These are phyloP conservation scores for Cynoglossus semilaevis DNA, from an alignment of 2,113 vertebrate species.

Conservation along the genomic window DNA sequence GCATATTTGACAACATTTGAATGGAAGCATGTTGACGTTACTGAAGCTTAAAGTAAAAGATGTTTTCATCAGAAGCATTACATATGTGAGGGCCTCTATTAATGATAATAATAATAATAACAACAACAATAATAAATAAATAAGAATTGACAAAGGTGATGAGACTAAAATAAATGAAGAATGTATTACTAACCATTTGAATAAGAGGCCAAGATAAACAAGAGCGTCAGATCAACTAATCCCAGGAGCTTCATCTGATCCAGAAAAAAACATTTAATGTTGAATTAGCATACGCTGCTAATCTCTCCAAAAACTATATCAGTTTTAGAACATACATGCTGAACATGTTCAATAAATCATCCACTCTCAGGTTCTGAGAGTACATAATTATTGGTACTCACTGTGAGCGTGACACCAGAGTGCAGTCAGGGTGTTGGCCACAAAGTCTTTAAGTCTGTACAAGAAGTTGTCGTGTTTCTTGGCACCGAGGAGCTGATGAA, in stretches of 20 bases:
- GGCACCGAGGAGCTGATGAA: conserved; percentile 28
- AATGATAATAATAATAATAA: no score
- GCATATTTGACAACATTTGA: no score
- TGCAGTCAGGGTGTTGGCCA: not conserved
- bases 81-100: no score
- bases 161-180: not conserved
- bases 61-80: no score
- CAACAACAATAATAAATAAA: no score
- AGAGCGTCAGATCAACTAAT: conserved; percentile 29
- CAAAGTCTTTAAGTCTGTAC: not conserved
- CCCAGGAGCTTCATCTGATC: conserved; percentile 36
- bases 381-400: conserved; percentile 32
- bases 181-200: conserved; percentile 38
- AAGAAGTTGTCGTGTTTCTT: conserved; percentile 58
- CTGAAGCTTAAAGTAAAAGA: no score
- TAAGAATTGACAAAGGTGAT: no score
- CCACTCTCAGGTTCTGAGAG: no score
- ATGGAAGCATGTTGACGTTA: no score
- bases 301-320: not conserved
- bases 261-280: conserved; percentile 5
- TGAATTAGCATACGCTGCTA: not conserved
- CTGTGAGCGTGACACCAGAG: conserved; percentile 4
- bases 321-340: no score
- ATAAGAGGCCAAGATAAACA: conserved; percentile 18
- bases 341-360: no score